phyloP scores from a whole-genome alignment of 1,140 invertebrate genomes.

The Macrocentrus cingulum region DNA sequence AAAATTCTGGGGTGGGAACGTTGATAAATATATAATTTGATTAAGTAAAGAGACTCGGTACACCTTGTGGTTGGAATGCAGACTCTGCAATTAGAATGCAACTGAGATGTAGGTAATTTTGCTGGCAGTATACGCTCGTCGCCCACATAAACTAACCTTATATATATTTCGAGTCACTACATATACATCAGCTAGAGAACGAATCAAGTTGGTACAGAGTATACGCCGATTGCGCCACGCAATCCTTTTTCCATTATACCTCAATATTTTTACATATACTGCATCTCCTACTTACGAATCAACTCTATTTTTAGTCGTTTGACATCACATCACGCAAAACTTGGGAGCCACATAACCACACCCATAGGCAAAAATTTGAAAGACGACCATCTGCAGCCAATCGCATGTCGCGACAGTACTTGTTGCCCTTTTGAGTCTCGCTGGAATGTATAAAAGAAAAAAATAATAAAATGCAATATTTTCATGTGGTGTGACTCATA shows the following conservation, averaged over 20 bases:
- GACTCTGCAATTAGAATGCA: slow-evolving; percentile 25
- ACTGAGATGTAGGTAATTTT: slow-evolving; percentile 3
- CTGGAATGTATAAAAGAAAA: too few relatives aligned
- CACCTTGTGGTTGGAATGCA: not conserved
- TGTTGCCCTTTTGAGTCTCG: too few relatives aligned
- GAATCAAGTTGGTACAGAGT: slow-evolving; percentile 2
- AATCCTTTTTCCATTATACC: not conserved
- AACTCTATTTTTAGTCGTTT: not conserved
- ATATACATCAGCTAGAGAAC: not conserved
- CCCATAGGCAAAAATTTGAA: too few relatives aligned
- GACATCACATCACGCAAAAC: not conserved
- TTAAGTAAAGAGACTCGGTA: slow-evolving; percentile 1
- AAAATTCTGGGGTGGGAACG: not conserved
- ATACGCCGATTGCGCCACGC: not conserved
- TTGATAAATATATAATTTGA: not conserved
- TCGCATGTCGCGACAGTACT: too few relatives aligned
- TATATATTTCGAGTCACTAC: not conserved
- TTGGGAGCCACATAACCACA: not conserved
- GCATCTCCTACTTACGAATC: slow-evolving; percentile 44
- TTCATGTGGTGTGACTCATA: too few relatives aligned
- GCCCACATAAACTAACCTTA: slow-evolving; percentile 21
- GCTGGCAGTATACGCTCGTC: slow-evolving; percentile 10
- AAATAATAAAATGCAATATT: too few relatives aligned
- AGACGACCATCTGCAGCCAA: too few relatives aligned
- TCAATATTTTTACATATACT: slow-evolving; percentile 38